Conservation (phyloP, 2,888 invertebrate genomes). For the Magallana nippona region DNA sequence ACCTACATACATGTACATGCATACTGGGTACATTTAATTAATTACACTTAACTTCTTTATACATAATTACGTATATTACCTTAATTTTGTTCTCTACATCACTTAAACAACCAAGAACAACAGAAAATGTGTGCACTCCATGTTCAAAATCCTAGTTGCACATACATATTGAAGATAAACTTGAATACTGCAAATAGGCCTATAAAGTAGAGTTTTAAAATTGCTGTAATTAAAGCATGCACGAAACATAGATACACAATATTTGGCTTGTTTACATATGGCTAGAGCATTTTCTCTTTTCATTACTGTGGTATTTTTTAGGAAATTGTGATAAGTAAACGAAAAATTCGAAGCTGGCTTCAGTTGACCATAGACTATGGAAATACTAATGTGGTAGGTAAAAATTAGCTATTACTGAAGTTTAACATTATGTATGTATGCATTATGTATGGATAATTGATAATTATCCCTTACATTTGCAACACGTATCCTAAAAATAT, state of each 20-base stretch:
- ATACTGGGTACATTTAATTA: too few relatives aligned
- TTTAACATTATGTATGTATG: too few relatives aligned
- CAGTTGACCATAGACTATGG: not conserved
- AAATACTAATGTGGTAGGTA: slow-evolving; percentile 2
- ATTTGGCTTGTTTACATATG: not conserved
- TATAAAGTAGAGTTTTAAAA: too few relatives aligned
- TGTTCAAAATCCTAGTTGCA: not conserved
- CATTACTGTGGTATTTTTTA: not conserved
- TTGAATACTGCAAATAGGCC: too few relatives aligned
- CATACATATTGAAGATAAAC: not conserved
- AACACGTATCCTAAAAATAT: too few relatives aligned
- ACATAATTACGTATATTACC: too few relatives aligned
- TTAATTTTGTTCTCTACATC: too few relatives aligned
- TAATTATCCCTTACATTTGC: too few relatives aligned
- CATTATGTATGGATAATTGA: too few relatives aligned
- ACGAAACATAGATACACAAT: not conserved
- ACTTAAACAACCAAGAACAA: not conserved
- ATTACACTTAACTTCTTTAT: too few relatives aligned
- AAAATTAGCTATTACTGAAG: not conserved
- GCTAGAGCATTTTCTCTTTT: not conserved
- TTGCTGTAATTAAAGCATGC: not conserved
- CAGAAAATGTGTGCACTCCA: not conserved
- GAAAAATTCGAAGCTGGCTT: not conserved
- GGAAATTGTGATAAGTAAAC: not conserved
- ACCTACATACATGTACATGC: too few relatives aligned